Percentiles rank a stretch among this genome's conserved stretches.
These are phyloP conservation scores for Rhineura floridana DNA, from an alignment of 2,113 vertebrate species.

Conservation along the genomic window DNA sequence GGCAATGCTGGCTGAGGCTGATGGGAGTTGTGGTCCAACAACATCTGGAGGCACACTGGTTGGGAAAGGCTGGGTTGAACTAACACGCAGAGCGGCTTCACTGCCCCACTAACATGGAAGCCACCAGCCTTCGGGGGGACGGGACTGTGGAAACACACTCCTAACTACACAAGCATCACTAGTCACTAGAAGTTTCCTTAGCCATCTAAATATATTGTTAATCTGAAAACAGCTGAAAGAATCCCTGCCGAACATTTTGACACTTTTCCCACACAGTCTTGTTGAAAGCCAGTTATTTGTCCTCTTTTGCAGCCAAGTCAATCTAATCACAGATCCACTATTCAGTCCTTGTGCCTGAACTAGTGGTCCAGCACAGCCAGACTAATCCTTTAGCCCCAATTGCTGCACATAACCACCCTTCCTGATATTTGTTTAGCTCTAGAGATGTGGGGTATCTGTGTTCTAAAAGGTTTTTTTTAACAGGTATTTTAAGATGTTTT, in stretches of 20 bases:
- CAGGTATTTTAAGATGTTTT: no score
- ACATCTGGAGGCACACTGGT: no score
- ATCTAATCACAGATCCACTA: not conserved
- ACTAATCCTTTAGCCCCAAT: not conserved
- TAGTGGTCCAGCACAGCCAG: not conserved
- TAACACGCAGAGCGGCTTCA: no score
- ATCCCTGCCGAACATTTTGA: not conserved
- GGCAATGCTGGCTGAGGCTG: no score
- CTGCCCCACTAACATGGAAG: no score
- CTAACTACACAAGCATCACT: not conserved
- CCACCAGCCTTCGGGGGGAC: no score
- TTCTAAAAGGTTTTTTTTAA: not conserved
- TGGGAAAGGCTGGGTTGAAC: no score
- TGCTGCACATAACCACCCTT: not conserved
- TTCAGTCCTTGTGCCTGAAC: not conserved
- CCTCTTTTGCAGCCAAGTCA: not conserved
- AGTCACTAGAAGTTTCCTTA: not conserved
- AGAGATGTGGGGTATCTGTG: not conserved
- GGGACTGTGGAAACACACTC: no score
- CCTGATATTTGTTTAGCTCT: not conserved
- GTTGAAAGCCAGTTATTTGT: not conserved
- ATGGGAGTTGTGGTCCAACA: no score
- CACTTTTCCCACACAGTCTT: not conserved
- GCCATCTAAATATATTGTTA: not conserved
- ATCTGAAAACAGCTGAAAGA: not conserved